A percentile compares a stretch with the other conserved stretches of the same genome.
These are phyloP conservation scores for Palythoa heliodiscus DNA, from an alignment of 92 coral and sea anemone species.

Conservation along the genomic window DNA sequence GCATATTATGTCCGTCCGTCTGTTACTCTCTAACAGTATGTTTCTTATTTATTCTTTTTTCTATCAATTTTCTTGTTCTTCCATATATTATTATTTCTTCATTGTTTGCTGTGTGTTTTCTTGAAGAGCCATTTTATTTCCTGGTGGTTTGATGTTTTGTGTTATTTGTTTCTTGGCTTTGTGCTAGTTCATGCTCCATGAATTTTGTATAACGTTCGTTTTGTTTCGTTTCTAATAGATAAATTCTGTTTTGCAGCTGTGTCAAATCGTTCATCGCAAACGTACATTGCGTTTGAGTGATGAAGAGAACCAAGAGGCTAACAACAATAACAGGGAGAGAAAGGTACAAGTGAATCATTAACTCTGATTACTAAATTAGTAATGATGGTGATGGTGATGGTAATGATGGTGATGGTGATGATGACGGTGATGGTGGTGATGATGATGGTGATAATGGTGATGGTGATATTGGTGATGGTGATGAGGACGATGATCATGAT, in stretches of 20 bases:
- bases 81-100: no score
- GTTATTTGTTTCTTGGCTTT: no score
- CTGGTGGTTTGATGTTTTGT: no score
- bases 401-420: background rate
- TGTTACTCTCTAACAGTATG: no score
- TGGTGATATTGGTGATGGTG: background rate
- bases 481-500: no score
- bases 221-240: background rate
- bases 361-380: background rate
- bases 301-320: conserved; percentile 23
- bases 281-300: conserved; percentile 16
- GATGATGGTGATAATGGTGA: background rate
- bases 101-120: no score
- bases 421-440: background rate
- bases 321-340: conserved; percentile 4
- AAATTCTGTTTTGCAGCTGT: conserved; percentile 9
- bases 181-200: background rate
- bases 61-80: no score
- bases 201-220: background rate
- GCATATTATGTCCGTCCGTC: no score
- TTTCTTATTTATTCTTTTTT: no score
- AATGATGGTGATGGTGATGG: background rate
- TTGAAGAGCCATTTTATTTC: no score
- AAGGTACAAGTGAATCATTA: conserved; percentile 3
- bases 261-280: conserved; percentile 39